phyloP scores from a whole-genome alignment of 37 sponge, comb jelly and placozoan species.

The Bolinopsis microptera region DNA sequence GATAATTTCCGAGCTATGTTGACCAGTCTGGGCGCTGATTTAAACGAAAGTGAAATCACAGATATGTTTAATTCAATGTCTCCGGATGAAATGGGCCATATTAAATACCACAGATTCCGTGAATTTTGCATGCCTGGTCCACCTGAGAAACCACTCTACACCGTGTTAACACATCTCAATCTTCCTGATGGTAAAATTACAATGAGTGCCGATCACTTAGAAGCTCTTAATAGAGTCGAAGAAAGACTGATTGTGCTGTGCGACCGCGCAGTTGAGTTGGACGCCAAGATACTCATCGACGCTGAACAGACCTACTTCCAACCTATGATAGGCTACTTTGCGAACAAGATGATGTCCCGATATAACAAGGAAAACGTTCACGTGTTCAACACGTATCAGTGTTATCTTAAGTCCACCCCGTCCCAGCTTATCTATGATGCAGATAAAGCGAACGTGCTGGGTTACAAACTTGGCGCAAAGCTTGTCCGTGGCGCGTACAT shows the following conservation, averaged over 20 bases:
- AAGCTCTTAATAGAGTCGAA: conserved; percentile 1
- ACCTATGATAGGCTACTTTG: conserved; percentile 76
- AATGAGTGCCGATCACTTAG: background rate
- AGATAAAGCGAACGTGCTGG: conserved; percentile 59
- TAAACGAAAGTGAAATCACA: background rate
- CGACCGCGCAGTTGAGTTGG: conserved; percentile 68
- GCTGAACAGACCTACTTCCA: conserved; percentile 90
- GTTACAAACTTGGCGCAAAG: conserved; percentile 78
- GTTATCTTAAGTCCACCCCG: conserved; percentile 75
- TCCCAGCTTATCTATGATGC: conserved; percentile 1
- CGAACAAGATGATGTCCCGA: conserved; percentile 72
- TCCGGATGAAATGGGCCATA: background rate
- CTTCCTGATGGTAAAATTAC: background rate
- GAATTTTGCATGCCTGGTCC: conserved; percentile 52
- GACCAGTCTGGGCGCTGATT: background rate
- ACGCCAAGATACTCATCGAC: conserved; percentile 77
- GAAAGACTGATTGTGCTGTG: conserved; percentile 7
- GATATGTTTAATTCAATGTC: background rate
- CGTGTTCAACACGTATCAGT: conserved; percentile 81
- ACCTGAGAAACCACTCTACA: conserved; percentile 23
- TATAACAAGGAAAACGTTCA: conserved; percentile 70
- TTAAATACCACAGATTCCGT: conserved; percentile 22
- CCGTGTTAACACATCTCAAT: background rate
- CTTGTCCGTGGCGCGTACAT: conserved; percentile 88
- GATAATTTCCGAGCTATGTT: background rate